phyloP scores from a whole-genome alignment of 2,888 invertebrate species.

The Andrena trimmerana region DNA sequence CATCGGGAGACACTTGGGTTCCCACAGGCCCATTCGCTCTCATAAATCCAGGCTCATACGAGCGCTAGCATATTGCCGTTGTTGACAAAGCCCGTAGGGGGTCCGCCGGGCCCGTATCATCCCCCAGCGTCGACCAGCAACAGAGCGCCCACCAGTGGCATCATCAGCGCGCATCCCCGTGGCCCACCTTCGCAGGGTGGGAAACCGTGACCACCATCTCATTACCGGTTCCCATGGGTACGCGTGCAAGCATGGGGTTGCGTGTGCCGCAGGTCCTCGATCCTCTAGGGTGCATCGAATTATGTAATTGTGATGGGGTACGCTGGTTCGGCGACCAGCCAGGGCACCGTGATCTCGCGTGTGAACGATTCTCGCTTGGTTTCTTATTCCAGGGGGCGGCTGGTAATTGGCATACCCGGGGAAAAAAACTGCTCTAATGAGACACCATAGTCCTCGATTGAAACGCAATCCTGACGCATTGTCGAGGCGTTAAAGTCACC shows the following conservation, averaged over 20 bases:
- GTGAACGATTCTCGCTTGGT: constrained; percentile 72
- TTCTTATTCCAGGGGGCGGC: constrained; percentile 28
- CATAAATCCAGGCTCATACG: constrained; percentile 63
- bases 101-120: constrained; percentile 74
- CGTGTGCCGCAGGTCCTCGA: constrained; percentile 75
- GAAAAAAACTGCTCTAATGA: constrained; percentile 25
- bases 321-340: constrained; percentile 35
- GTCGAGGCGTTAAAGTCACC: neutral
- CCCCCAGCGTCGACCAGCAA: constrained; percentile 53
- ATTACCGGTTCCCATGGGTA: constrained; percentile 85
- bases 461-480: neutral
- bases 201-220: constrained; percentile 84
- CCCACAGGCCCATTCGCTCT: constrained; percentile 82
- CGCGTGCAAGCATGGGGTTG: constrained; percentile 73
- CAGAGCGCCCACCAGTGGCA: constrained; percentile 63
- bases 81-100: constrained; percentile 84
- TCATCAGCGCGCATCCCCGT: constrained; percentile 43
- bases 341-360: constrained; percentile 73
- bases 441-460: neutral
- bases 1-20: constrained; percentile 70
- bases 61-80: constrained; percentile 84
- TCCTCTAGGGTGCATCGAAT: constrained; percentile 81
- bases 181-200: constrained; percentile 77
- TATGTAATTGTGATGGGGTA: constrained; percentile 81
- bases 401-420: constrained; percentile 18